Evolutionary conservation across 2,888 invertebrate species (phyloP).

Genomic region (Liposcelis brunnea): DNA sequence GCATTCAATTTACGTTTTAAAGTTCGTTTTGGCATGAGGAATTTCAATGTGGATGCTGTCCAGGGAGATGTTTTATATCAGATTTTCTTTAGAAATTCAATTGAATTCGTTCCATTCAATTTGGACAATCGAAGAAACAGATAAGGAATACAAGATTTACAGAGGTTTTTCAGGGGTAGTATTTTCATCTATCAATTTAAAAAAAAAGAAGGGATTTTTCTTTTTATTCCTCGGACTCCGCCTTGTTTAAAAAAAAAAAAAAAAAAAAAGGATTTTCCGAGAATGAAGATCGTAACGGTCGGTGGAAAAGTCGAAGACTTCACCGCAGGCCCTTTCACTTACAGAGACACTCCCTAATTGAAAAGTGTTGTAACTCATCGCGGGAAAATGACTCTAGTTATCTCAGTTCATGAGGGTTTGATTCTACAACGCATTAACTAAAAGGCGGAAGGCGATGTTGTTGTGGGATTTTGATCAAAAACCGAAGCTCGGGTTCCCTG

Average conservation of each 20-base stretch:
- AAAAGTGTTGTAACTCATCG: constrained; percentile 9
- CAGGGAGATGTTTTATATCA: not conserved
- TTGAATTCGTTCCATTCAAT: not conserved
- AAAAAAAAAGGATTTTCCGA: too few relatives aligned
- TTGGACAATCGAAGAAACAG: constrained; percentile 4
- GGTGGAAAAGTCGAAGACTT: too few relatives aligned
- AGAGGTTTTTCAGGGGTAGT: not conserved
- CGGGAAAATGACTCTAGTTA: not conserved
- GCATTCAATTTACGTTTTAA: too few relatives aligned
- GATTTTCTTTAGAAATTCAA: not conserved
- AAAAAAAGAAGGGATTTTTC: not conserved
- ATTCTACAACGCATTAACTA: too few relatives aligned
- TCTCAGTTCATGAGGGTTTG: too few relatives aligned
- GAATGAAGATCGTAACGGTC: too few relatives aligned
- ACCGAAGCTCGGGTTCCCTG: too few relatives aligned
- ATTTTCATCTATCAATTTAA: constrained; percentile 3
- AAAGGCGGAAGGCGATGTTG: too few relatives aligned
- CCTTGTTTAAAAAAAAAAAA: not conserved
- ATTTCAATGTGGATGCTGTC: not conserved
- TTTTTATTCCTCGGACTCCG: not conserved
- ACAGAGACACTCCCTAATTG: constrained; percentile 6
- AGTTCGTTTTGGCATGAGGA: too few relatives aligned
- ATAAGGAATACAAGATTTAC: constrained; percentile 2
- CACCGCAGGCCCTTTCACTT: too few relatives aligned
- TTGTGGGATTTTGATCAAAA: too few relatives aligned